Evolutionary conservation across 2,888 invertebrate genomes (phyloP).

Genomic region (Stegana nigrithorax): DNA sequence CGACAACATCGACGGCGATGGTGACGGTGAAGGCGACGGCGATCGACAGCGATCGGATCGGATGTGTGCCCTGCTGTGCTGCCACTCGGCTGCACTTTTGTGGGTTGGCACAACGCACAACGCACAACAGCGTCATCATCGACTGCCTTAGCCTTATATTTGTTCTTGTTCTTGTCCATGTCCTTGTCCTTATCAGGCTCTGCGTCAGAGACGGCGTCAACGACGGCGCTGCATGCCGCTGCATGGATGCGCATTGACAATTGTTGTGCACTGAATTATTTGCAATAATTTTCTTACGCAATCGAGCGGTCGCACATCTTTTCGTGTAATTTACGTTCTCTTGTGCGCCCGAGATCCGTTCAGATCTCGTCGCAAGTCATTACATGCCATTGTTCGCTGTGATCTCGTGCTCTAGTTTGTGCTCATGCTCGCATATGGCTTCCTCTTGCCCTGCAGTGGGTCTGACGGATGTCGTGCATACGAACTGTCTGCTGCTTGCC

Average conservation of each 20-base stretch:
- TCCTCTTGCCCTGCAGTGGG: neutral
- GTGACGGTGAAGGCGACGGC: slow-evolving; percentile 28
- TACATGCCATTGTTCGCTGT: slow-evolving; percentile 2
- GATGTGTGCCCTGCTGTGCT: neutral
- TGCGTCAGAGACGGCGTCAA: neutral
- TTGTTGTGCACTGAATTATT: slow-evolving; percentile 54
- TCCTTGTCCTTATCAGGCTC: no score
- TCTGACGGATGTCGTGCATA: neutral
- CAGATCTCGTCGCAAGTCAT: no score
- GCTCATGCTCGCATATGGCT: neutral
- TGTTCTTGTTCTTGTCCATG: no score
- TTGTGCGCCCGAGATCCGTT: slow-evolving; percentile 33
- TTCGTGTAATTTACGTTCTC: slow-evolving; percentile 55
- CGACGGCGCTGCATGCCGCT: neutral
- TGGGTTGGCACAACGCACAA: no score
- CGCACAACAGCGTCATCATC: no score
- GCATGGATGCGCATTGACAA: neutral
- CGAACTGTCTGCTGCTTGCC: no score
- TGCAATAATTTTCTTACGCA: slow-evolving; percentile 56
- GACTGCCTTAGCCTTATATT: no score
- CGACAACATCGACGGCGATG: slow-evolving; percentile 28
- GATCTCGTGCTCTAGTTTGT: neutral
- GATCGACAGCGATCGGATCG: no score
- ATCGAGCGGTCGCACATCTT: slow-evolving; percentile 41
- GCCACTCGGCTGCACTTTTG: slow-evolving; percentile 25